Evolutionary conservation across 2,888 invertebrate species (phyloP), one percentile per base, ranked within the genome.

Genomic region (Acanthosepion esculentum): DNA sequence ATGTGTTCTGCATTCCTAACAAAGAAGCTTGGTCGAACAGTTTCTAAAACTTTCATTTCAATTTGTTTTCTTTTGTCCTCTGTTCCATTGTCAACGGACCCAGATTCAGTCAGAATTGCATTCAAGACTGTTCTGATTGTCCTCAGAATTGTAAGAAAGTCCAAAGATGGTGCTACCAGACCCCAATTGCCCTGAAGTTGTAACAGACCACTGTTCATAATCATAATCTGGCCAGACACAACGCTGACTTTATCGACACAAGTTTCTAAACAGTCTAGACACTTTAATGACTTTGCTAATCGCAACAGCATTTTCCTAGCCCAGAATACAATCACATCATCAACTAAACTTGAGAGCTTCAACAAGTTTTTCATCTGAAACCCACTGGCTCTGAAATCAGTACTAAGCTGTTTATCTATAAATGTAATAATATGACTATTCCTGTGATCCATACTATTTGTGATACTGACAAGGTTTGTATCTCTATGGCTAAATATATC

Each of bases 211-310:
- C 18, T 7, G 10, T 78, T 78, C 78, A 33, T n/a, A n/a, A n/a
- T 78, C 12, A 7, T 3, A 78, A 78, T 5, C 5, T 78, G 78
- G n/a, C n/a, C 78, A 78, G 15, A n/a, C 78, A 78, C n/a, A 78
- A 78, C 10, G 1, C 18, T 78, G 15, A 15, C 15, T 78, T 78
- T 78, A 15, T 78, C n/a, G 15, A 78, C 33, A 33, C 78, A 78
- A 2, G 78, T 78, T 23, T 33, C n/a, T 12, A 33, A 78, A n/a
- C 78, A 78, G n/a, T 78, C 78, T 12, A 78, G n/a, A 33, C 78
- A 78, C n/a, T 78, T 78, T 78, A 78, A 78, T 78, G 78, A 78
- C n/a, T 78, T 78, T n/a, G 78, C n/a, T 78, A 78, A 78, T n/a
- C 78, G 33, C 18, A 78, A 33, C 0, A 78, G n/a, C 7, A 78